Conservation (phyloP, 2,888 invertebrate genomes). For the Thera britannica region DNA sequence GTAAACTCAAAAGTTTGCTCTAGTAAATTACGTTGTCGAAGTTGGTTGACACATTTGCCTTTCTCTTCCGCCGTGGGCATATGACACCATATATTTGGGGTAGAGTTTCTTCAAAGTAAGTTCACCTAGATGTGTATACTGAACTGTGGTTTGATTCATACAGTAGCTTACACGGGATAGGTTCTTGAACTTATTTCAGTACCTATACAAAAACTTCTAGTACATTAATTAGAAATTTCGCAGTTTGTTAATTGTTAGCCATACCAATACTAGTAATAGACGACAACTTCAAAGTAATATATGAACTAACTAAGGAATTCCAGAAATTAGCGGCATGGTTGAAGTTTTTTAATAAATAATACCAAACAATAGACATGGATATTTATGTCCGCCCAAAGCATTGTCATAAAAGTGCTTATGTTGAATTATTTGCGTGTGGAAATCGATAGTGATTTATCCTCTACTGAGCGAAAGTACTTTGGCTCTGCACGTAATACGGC, state of each 20-base stretch:
- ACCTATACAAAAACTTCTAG: too few species aligned
- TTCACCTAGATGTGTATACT: too few species aligned
- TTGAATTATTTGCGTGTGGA: neutral
- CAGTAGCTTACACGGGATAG: too few species aligned
- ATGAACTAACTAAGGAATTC: neutral
- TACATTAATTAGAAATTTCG: too few species aligned
- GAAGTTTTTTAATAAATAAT: neutral
- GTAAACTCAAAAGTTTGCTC: conserved; percentile 1
- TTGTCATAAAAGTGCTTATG: neutral
- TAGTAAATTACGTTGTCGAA: neutral
- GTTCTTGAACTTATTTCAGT: too few species aligned
- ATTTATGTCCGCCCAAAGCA: neutral
- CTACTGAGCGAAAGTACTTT: neutral
- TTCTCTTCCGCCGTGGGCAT: neutral
- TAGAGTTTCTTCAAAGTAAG: neutral
- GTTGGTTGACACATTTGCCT: neutral
- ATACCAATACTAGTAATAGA: neutral
- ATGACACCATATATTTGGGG: neutral
- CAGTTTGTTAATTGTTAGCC: too few species aligned
- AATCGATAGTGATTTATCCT: neutral
- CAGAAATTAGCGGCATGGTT: neutral
- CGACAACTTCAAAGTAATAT: neutral
- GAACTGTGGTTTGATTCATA: too few species aligned
- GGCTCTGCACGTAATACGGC: neutral
- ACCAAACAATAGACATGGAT: neutral